phyloP scores from a whole-genome alignment of 2,797 vertebrate genomes.

The Diplodus puntazzo region DNA sequence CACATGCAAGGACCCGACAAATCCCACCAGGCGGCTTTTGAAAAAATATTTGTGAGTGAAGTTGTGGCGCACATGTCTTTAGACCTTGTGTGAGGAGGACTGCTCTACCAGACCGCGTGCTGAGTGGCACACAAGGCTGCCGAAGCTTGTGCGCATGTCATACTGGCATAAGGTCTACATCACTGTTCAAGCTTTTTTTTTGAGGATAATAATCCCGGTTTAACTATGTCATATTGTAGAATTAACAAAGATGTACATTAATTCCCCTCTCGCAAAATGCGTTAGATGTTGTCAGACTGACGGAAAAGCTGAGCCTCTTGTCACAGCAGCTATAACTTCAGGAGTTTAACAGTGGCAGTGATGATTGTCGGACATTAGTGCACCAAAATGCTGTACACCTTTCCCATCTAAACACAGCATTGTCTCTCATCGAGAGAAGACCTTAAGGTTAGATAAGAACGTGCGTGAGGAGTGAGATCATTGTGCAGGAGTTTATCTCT shows the following conservation, averaged over 20 bases:
- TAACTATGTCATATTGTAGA: slow-evolving; percentile 3
- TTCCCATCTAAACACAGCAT: background rate
- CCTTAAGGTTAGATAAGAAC: slow-evolving; percentile 9
- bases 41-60: slow-evolving; percentile 14
- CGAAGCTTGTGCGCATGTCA: background rate
- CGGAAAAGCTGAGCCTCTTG: slow-evolving; percentile 23
- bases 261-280: slow-evolving; percentile 2
- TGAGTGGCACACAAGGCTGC: background rate
- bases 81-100: slow-evolving; percentile 10
- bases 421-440: slow-evolving; percentile 10
- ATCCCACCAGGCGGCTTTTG: slow-evolving; percentile 24
- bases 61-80: slow-evolving; percentile 2
- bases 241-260: slow-evolving; percentile 22
- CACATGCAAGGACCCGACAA: slow-evolving; percentile 35
- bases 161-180: background rate
- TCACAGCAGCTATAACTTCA: slow-evolving; percentile 28
- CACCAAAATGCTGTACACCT: background rate
- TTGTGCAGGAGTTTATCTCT: slow-evolving; percentile 33
- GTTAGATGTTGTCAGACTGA: slow-evolving; percentile 19
- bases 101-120: slow-evolving; percentile 1
- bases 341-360: slow-evolving; percentile 19
- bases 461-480: slow-evolving; percentile 2
- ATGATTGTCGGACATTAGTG: slow-evolving; percentile 32
- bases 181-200: background rate
- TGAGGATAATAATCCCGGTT: slow-evolving; percentile 5